Percentiles rank a stretch among this genome's conserved stretches.
phyloP scores from a whole-genome alignment of 2,888 invertebrate genomes.

The Oeneis ivallda region DNA sequence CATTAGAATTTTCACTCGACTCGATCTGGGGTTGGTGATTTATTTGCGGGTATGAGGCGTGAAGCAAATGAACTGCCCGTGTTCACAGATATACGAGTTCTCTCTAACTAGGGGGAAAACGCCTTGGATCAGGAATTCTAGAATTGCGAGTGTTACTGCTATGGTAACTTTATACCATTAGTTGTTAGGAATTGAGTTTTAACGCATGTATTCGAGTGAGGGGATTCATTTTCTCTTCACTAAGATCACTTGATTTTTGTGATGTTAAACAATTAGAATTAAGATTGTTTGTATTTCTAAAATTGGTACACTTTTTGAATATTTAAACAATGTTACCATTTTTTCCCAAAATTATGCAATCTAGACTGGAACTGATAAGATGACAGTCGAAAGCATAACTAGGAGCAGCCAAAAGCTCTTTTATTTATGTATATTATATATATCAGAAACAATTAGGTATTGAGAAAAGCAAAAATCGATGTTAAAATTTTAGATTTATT shows the following conservation, averaged over 20 bases:
- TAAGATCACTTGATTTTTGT: background rate
- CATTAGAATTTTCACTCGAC: constrained; percentile 58
- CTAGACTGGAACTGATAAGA: too few species aligned
- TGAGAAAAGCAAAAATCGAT: too few species aligned
- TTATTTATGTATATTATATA: too few species aligned
- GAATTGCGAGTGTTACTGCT: constrained; percentile 34
- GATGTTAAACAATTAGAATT: too few species aligned
- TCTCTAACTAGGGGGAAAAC: constrained; percentile 55
- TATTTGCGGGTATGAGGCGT: constrained; percentile 79
- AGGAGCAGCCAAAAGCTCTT: too few species aligned
- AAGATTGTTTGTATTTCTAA: too few species aligned
- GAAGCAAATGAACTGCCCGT: constrained; percentile 76
- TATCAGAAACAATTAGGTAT: too few species aligned
- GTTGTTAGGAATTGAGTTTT: constrained; percentile 17
- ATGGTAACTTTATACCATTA: constrained; percentile 30
- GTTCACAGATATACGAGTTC: constrained; percentile 69
- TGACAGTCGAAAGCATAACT: too few species aligned
- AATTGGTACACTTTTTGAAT: too few species aligned
- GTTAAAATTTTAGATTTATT: too few species aligned
- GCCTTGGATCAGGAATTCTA: constrained; percentile 35
- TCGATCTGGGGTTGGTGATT: constrained; percentile 66
- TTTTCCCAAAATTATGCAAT: too few species aligned
- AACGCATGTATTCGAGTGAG: constrained; percentile 1
- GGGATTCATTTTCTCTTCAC: background rate
- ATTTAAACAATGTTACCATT: too few species aligned